Percentiles rank a stretch among this genome's conserved stretches.
Conservation (phyloP, 2,113 vertebrate species). For the Crotalus horridus region DNA sequence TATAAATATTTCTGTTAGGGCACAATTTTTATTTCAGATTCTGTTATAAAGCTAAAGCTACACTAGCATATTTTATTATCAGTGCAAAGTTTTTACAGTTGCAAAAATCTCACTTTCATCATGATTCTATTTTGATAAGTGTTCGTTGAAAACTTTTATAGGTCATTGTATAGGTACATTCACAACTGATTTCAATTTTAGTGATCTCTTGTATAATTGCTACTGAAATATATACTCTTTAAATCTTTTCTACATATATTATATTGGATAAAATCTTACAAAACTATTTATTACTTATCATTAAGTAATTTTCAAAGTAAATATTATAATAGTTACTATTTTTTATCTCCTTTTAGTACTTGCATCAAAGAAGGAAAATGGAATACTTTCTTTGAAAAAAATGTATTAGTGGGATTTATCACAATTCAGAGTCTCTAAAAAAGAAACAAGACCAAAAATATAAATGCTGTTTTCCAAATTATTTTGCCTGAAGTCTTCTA, state of each 20-base stretch:
- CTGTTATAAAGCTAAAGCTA: neutral
- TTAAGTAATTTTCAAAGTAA: neutral
- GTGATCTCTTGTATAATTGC: neutral
- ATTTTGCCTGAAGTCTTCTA: slow-evolving; percentile 62
- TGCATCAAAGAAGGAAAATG: neutral
- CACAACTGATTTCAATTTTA: neutral
- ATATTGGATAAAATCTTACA: neutral
- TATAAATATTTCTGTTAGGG: neutral
- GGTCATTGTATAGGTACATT: neutral
- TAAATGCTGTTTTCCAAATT: slow-evolving; percentile 60
- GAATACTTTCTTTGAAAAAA: neutral
- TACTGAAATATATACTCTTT: neutral
- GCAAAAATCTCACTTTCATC: neutral
- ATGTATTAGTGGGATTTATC: neutral
- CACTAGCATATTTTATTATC: neutral
- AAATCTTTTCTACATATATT: neutral
- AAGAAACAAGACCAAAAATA: slow-evolving; percentile 42
- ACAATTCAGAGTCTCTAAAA: neutral
- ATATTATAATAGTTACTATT: neutral
- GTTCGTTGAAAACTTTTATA: neutral
- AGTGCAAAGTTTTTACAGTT: neutral
- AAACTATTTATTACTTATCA: neutral
- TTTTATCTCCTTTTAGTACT: neutral
- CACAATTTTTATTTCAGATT: neutral
- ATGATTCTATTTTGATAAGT: neutral